These are phyloP conservation scores for Biston stratarius DNA, from an alignment of 2,888 invertebrate genomes.

Conservation along the genomic window DNA sequence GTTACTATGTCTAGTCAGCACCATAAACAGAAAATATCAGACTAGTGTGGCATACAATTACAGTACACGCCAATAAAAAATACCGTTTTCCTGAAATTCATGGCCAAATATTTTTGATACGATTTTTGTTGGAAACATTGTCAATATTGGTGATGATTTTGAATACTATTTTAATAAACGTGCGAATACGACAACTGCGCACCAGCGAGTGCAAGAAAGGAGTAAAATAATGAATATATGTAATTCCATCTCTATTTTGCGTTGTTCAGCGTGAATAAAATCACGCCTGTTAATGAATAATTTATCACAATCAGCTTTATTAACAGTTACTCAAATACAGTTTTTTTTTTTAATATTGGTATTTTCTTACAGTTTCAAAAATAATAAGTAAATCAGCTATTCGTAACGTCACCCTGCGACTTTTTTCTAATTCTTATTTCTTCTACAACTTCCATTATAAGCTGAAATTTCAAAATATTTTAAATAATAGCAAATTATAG, in stretches of 20 bases:
- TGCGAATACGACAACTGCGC: too few relatives aligned
- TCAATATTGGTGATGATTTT: neutral
- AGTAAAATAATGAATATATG: too few relatives aligned
- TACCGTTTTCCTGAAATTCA: slow-evolving; percentile 2
- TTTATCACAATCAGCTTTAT: neutral
- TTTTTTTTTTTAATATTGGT: too few relatives aligned
- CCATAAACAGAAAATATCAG: slow-evolving; percentile 50
- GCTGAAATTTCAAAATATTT: slow-evolving; percentile 76
- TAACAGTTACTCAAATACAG: neutral
- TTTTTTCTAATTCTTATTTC: slow-evolving; percentile 85
- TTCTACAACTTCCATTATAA: slow-evolving; percentile 85
- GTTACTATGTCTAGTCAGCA: slow-evolving; percentile 45
- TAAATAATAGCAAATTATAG: slow-evolving; percentile 49
- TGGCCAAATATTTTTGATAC: neutral
- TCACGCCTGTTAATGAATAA: neutral
- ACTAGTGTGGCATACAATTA: slow-evolving; percentile 55
- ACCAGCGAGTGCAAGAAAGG: too few relatives aligned
- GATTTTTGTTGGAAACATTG: slow-evolving; percentile 2
- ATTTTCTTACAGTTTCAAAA: slow-evolving; percentile 26
- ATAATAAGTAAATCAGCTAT: slow-evolving; percentile 62
- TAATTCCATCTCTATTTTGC: too few relatives aligned
- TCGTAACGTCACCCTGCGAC: slow-evolving; percentile 74
- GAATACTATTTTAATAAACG: too few relatives aligned
- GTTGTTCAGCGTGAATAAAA: neutral
- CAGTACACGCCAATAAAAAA: slow-evolving; percentile 36